Evolutionary conservation across 2,888 invertebrate genomes (phyloP).

Genomic region (Micoletzkya japonica): DNA sequence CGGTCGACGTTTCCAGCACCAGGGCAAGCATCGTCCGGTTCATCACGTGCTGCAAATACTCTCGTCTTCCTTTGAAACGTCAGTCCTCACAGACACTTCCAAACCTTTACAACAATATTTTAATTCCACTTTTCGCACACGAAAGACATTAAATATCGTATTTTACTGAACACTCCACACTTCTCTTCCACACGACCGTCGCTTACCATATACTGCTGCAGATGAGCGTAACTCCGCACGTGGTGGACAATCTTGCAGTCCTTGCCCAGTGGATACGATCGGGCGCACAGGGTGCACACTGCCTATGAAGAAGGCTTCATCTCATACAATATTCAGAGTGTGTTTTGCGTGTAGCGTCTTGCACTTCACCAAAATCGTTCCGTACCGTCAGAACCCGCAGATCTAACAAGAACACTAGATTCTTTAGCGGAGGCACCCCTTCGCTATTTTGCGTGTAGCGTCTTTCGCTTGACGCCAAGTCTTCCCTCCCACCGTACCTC

Average conservation of each 20-base stretch:
- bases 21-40: constrained; percentile 16
- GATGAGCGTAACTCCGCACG: constrained; percentile 36
- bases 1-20: constrained; percentile 18
- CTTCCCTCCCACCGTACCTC: no score
- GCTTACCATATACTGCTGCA: constrained; percentile 41
- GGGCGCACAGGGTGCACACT: constrained; percentile 38
- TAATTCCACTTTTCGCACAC: neutral
- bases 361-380: no score
- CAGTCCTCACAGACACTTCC: neutral
- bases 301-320: no score
- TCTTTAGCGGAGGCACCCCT: no score
- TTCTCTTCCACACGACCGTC: neutral
- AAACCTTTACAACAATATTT: neutral
- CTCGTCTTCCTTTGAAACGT: neutral
- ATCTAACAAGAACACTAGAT: no score
- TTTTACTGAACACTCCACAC: constrained; percentile 4
- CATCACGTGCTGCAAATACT: constrained; percentile 15
- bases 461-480: no score
- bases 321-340: no score
- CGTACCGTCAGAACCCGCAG: no score
- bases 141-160: neutral
- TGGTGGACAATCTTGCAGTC: constrained; percentile 29
- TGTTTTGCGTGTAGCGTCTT: no score
- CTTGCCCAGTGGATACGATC: constrained; percentile 27
- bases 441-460: no score